A percentile compares a stretch with the other conserved stretches of the same genome.
Conservation (phyloP, 2,113 vertebrate species). For the Pelmatolapia mariae region DNA sequence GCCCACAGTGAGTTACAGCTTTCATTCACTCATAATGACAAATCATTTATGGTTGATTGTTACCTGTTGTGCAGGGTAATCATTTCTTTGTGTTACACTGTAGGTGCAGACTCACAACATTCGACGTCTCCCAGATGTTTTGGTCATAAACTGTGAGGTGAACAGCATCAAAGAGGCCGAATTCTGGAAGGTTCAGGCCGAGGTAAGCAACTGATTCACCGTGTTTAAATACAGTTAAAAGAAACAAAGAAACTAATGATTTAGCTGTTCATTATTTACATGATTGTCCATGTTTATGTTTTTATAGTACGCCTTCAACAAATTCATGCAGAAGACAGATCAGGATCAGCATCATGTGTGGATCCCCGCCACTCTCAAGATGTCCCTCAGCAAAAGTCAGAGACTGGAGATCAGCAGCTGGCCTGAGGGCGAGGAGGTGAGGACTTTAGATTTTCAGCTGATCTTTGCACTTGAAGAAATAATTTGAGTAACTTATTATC, state of each 20-base stretch:
- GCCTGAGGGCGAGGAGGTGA: slow-evolving; percentile 82
- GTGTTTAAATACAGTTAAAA: neutral
- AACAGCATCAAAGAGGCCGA: slow-evolving; percentile 95
- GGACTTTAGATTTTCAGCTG: neutral
- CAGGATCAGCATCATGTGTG: slow-evolving; percentile 90
- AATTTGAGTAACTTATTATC: neutral
- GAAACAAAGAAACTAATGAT: no score
- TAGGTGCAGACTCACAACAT: slow-evolving; percentile 98
- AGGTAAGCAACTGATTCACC: slow-evolving; percentile 67
- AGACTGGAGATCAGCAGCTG: slow-evolving; percentile 87
- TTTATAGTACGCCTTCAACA: slow-evolving; percentile 85
- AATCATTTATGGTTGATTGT: neutral
- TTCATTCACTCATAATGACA: neutral
- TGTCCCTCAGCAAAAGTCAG: slow-evolving; percentile 89
- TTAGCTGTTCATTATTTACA: neutral
- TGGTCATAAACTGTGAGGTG: slow-evolving; percentile 97
- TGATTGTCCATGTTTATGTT: neutral
- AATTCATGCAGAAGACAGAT: slow-evolving; percentile 78
- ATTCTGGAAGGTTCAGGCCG: slow-evolving; percentile 94
- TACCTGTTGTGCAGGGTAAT: neutral
- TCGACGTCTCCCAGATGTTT: slow-evolving; percentile 90
- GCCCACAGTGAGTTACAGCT: slow-evolving; percentile 74
- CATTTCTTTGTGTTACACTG: neutral
- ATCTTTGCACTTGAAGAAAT: neutral
- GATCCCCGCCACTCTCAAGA: slow-evolving; percentile 90